phyloP scores from a whole-genome alignment of 2,888 invertebrate genomes.

The Drosophila recens region DNA sequence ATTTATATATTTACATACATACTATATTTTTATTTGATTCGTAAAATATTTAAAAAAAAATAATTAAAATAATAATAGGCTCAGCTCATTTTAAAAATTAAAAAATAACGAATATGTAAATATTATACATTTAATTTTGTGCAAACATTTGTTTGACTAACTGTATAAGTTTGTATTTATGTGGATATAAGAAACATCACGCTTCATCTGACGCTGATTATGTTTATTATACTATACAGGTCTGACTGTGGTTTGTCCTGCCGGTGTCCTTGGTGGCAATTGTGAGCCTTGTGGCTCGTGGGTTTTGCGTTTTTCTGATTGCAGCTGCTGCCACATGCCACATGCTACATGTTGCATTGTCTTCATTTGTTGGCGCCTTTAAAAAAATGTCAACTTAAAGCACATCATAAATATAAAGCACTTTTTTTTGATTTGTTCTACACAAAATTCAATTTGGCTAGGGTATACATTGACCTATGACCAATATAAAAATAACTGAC shows the following conservation, averaged over 20 bases:
- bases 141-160: neutral
- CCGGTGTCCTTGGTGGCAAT: slow-evolving; percentile 19
- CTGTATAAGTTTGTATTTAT: neutral
- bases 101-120: neutral
- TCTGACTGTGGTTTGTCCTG: slow-evolving; percentile 9
- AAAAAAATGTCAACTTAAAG: slow-evolving; percentile 15
- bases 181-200: neutral
- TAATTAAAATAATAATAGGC: too few species aligned
- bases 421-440: neutral
- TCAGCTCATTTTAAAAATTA: neutral
- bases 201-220: slow-evolving; percentile 31
- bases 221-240: slow-evolving; percentile 25
- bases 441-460: slow-evolving; percentile 23
- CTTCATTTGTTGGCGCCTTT: neutral
- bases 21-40: too few species aligned
- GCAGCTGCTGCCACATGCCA: neutral
- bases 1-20: too few species aligned
- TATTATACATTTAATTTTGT: neutral
- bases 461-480: slow-evolving; percentile 25
- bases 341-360: slow-evolving; percentile 24
- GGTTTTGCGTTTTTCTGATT: slow-evolving; percentile 1
- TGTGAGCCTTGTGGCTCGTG: slow-evolving; percentile 8
- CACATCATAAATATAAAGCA: neutral
- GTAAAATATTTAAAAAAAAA: too few species aligned
- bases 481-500: slow-evolving; percentile 27